Evolutionary conservation across 2,113 vertebrate species (phyloP), one percentile per base, ranked within the genome.

Genomic region (Ailurus styani): DNA sequence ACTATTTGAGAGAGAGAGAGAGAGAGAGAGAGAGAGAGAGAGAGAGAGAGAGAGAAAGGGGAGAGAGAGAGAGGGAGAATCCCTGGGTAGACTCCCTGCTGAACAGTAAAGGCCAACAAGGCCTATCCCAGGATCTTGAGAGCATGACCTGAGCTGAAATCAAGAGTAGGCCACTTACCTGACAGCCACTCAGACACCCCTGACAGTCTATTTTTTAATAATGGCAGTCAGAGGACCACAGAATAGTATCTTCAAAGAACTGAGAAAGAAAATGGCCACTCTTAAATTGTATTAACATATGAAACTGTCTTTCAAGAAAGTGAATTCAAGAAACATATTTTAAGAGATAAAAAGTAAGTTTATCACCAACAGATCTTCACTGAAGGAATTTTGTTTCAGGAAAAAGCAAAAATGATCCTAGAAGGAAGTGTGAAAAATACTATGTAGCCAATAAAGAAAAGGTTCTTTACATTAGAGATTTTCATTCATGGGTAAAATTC

Each of bases 291-390:
- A 70, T 75, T 84, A 50, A 90, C 29, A 62, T 37, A 60, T 85
- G 17, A 93, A 96, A 93, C 34, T 40, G 57, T 90, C 57, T 96
- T 93, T 89, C 27, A 90, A 85, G 86, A 89, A 89, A 77, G 17
- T 68, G 27, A 82, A 81, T 72, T 12, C 25, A 81, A 88, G 29
- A 87, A 79, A 88, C 6, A 29, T 12, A 72, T 85, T 85, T 78
- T 78, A 68, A 85, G 40, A 91, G 70, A 70, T 47, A 83, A 90
- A 83, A 75, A 90, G 21, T 60, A 66, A 75, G 18, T 37, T 13
- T 68, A 73, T 11, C 21, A 77, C 79, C 52, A 78, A 42, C 25
- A 78, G 21, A n/a, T 45, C 20, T 50, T 77, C 55, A 93, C 17
- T 37, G 57, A 89, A 84, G 20, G 40, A 89, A 50, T 7, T 40